Conservation (phyloP, 2,888 invertebrate species). For the Muscina levida region DNA sequence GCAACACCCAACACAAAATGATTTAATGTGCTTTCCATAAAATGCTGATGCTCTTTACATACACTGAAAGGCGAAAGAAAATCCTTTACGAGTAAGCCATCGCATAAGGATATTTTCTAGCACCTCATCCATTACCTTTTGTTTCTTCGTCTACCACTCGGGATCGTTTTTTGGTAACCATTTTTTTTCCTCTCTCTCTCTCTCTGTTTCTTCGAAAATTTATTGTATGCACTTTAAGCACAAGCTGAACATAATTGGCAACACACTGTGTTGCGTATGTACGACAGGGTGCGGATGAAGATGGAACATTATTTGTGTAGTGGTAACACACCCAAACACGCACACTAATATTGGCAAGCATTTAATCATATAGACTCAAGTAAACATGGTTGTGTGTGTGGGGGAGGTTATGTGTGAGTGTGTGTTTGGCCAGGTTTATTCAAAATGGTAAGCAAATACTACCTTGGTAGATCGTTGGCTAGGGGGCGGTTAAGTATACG, state of each 20-base stretch:
- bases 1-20: neutral
- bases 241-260: slow-evolving; percentile 51
- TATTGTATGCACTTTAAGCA: slow-evolving; percentile 47
- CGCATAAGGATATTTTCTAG: neutral
- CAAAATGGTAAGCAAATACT: slow-evolving; percentile 17
- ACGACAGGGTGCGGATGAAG: neutral
- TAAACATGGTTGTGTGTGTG: neutral
- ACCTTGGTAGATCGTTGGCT: neutral
- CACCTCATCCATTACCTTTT: neutral
- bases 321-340: neutral
- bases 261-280: slow-evolving; percentile 34
- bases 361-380: slow-evolving; percentile 47
- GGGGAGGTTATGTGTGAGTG: neutral
- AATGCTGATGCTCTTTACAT: slow-evolving; percentile 2
- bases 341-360: slow-evolving; percentile 21
- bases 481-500: neutral
- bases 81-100: slow-evolving; percentile 6
- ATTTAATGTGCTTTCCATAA: slow-evolving; percentile 1
- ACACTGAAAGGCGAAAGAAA: no score
- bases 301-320: slow-evolving; percentile 38
- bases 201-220: slow-evolving; percentile 34
- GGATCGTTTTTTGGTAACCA: neutral
- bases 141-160: neutral
- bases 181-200: neutral
- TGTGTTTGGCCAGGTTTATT: neutral